These are phyloP conservation scores for Venustoraphidia nigricollis DNA, from an alignment of 2,888 invertebrate genomes.

Conservation along the genomic window DNA sequence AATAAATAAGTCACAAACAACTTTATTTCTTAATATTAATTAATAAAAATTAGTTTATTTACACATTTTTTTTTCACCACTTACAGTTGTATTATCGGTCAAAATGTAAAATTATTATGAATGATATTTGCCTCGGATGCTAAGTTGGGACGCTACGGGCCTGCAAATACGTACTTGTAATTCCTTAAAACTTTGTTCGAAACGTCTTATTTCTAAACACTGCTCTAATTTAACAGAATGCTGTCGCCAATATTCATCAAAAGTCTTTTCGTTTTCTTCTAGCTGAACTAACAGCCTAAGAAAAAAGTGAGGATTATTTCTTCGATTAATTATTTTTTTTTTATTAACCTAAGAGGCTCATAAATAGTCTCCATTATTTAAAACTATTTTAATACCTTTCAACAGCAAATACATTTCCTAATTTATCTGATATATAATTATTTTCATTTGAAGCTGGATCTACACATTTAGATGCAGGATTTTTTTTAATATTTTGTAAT, in stretches of 20 bases:
- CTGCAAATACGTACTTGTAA: constrained; percentile 43
- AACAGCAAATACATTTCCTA: constrained; percentile 81
- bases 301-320: background rate
- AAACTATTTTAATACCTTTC: constrained; percentile 49
- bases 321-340: background rate
- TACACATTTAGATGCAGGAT: constrained; percentile 20
- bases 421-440: constrained; percentile 33
- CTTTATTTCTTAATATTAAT: too few species aligned
- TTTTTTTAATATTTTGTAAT: constrained; percentile 53
- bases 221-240: constrained; percentile 82
- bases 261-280: constrained; percentile 86
- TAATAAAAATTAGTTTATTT: too few species aligned
- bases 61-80: too few species aligned
- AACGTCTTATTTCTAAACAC: constrained; percentile 78
- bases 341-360: background rate
- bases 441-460: constrained; percentile 9
- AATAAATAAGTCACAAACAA: too few species aligned
- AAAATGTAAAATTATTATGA: too few species aligned
- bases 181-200: constrained; percentile 90
- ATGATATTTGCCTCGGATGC: too few species aligned
- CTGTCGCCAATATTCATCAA: constrained; percentile 87
- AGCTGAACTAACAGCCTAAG: constrained; percentile 74
- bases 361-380: background rate
- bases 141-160: background rate
- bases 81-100: too few species aligned